These are phyloP conservation scores for Zosterops japonicus DNA, from an alignment of 2,113 vertebrate genomes.

Conservation along the genomic window DNA sequence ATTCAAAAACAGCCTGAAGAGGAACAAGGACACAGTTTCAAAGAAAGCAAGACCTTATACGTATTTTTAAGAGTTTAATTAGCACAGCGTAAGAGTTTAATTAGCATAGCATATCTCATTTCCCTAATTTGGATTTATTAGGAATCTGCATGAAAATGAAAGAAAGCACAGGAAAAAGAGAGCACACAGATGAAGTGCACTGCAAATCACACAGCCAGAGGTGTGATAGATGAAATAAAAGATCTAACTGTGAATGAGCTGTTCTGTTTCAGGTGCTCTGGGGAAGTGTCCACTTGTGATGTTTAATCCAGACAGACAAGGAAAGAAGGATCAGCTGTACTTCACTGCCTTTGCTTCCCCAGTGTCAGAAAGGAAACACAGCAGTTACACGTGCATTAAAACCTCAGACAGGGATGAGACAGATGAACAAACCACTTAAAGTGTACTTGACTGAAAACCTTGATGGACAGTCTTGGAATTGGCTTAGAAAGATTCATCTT, in stretches of 20 bases:
- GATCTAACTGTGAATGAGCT: not conserved
- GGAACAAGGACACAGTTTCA: not conserved
- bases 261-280: not conserved
- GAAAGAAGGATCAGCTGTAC: not conserved
- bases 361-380: not conserved
- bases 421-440: not conserved
- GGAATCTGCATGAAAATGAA: accelerated
- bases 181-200: not conserved
- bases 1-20: not conserved
- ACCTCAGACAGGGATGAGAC: not conserved
- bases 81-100: not conserved
- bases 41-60: not conserved
- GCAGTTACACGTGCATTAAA: not conserved
- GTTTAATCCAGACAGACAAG: not conserved
- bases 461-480: not conserved
- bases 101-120: not conserved
- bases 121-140: not conserved
- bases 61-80: not conserved
- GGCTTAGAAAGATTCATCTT: not conserved
- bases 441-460: not conserved
- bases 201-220: not conserved
- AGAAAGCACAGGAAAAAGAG: not conserved
- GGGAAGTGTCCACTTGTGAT: not conserved
- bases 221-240: not conserved
- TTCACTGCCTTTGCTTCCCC: not conserved